Conservation (phyloP, 2,113 vertebrate species). For the Poecile atricapillus region DNA sequence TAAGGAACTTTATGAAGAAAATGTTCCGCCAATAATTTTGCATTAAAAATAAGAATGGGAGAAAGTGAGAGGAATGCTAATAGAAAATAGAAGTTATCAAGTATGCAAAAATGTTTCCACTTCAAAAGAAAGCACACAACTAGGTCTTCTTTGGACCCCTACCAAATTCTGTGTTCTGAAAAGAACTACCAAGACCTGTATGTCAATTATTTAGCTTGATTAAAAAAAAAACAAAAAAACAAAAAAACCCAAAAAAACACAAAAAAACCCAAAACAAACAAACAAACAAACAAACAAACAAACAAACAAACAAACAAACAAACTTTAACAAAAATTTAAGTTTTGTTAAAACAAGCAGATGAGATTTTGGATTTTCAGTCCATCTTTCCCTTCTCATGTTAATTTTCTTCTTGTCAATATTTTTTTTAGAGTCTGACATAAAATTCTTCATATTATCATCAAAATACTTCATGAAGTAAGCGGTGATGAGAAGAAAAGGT, state of each 20-base stretch:
- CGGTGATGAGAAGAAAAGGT: background rate
- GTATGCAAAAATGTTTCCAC: background rate
- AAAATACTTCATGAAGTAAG: background rate
- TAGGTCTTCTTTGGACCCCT: background rate
- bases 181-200: background rate
- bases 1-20: background rate
- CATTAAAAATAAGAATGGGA: background rate
- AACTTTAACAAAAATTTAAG: background rate
- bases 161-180: background rate
- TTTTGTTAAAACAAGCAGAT: background rate
- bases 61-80: background rate
- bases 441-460: background rate
- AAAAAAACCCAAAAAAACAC: too few species aligned
- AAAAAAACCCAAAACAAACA: too few species aligned
- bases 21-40: accelerated
- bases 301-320: background rate
- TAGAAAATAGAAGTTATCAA: background rate
- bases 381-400: background rate
- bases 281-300: too few species aligned
- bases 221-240: background rate
- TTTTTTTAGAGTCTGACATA: background rate
- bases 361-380: background rate
- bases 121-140: background rate
- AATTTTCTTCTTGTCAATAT: background rate
- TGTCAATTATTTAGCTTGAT: background rate